phyloP scores from a whole-genome alignment of 2,113 vertebrate species.

The Patagioenas fasciata region DNA sequence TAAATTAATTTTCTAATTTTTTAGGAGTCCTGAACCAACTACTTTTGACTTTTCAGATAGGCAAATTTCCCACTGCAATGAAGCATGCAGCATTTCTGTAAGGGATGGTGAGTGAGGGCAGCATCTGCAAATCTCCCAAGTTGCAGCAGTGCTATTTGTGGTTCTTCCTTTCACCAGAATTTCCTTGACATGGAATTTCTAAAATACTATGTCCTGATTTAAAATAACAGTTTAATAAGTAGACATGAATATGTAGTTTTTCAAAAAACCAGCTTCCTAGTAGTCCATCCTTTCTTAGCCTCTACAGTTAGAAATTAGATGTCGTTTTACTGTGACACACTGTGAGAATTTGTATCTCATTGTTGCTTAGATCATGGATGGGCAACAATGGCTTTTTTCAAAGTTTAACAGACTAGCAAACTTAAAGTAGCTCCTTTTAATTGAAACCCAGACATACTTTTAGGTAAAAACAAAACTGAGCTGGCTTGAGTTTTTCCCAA shows the following conservation, averaged over 20 bases:
- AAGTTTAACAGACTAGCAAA: conserved; percentile 58
- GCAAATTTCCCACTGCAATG: background rate
- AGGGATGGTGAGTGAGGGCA: background rate
- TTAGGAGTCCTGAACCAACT: background rate
- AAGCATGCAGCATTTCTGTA: background rate
- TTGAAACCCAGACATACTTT: conserved; percentile 73
- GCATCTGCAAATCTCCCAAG: background rate
- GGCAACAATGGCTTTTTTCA: conserved; percentile 60
- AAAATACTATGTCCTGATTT: background rate
- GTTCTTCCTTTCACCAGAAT: background rate
- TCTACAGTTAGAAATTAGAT: background rate
- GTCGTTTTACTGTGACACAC: conserved; percentile 27
- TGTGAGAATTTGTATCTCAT: conserved; percentile 55
- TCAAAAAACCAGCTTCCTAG: background rate
- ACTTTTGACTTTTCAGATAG: background rate
- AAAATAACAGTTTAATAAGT: background rate
- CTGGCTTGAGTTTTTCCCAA: conserved; percentile 74
- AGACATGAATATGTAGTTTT: background rate
- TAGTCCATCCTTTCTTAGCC: background rate
- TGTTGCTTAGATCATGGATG: conserved; percentile 66
- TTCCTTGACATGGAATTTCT: background rate
- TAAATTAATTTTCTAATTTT: background rate
- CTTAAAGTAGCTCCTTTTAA: conserved; percentile 77
- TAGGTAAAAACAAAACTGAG: conserved; percentile 73
- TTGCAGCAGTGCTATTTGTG: background rate